phyloP scores from a whole-genome alignment of 2,888 invertebrate species.

The Helobdella robusta region DNA sequence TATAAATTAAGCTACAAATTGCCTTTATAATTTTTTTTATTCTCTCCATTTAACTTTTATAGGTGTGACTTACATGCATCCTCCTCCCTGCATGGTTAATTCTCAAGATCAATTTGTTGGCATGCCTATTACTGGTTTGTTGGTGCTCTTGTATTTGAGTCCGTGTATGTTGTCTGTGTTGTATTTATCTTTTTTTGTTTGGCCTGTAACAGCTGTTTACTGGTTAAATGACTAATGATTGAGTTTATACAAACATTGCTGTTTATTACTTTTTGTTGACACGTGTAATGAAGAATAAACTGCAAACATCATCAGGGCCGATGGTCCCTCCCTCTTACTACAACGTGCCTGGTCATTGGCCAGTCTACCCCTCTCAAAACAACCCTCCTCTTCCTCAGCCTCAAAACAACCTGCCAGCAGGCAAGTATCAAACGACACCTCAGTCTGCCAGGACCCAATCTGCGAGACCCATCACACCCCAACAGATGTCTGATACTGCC shows the following conservation, averaged over 20 bases:
- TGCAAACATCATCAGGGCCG: neutral
- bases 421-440: neutral
- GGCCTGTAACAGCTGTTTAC: too few relatives aligned
- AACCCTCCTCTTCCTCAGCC: constrained; percentile 2
- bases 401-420: neutral
- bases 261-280: too few relatives aligned
- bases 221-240: too few relatives aligned
- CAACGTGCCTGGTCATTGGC: constrained; percentile 21
- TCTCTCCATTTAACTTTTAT: neutral
- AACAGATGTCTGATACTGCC: constrained; percentile 48
- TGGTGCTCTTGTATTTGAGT: neutral
- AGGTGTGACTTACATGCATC: constrained; percentile 12
- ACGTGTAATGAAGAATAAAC: too few relatives aligned
- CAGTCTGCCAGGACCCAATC: constrained; percentile 27
- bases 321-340: constrained; percentile 18
- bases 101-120: constrained; percentile 19
- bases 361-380: constrained; percentile 15
- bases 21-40: neutral
- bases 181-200: too few relatives aligned
- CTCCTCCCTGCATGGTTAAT: constrained; percentile 17
- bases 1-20: neutral
- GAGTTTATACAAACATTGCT: too few relatives aligned
- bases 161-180: neutral
- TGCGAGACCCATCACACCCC: constrained; percentile 51
- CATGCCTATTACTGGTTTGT: constrained; percentile 19